A percentile compares a stretch with the other conserved stretches of the same genome.
These are phyloP conservation scores for Drosophila mimetica DNA, from an alignment of 2,888 invertebrate species.

Conservation along the genomic window DNA sequence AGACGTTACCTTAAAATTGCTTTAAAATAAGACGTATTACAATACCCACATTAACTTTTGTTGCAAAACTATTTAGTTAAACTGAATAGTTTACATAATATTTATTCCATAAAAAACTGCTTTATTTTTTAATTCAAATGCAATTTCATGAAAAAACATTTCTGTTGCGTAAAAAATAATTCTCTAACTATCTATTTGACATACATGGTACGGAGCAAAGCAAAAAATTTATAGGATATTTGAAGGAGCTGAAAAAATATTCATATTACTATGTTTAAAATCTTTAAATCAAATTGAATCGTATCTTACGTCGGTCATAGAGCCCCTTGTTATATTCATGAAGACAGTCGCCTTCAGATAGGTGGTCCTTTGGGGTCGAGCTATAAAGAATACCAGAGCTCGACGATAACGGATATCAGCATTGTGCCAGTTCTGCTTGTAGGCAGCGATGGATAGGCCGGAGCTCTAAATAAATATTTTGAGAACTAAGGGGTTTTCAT, in stretches of 20 bases:
- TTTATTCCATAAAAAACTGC: no score
- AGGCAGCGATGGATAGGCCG: conserved; percentile 63
- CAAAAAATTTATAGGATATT: conserved; percentile 81
- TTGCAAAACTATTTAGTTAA: background rate
- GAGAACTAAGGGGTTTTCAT: no score
- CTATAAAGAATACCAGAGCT: conserved; percentile 69
- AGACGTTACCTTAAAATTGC: background rate
- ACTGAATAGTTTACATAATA: no score
- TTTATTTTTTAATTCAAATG: no score
- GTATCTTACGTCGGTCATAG: conserved; percentile 73
- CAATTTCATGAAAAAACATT: no score
- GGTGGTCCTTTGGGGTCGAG: conserved; percentile 73
- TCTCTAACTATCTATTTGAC: conserved; percentile 25
- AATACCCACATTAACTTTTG: background rate
- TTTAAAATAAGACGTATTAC: background rate
- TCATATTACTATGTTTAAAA: background rate
- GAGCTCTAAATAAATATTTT: conserved; percentile 60
- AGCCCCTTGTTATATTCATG: conserved; percentile 67
- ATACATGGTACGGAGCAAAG: conserved; percentile 80
- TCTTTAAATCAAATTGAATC: background rate
- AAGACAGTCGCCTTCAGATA: conserved; percentile 74
- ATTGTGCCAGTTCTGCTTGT: conserved; percentile 75
- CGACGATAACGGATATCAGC: conserved; percentile 72
- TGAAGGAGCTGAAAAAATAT: conserved; percentile 71
- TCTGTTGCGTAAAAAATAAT: no score